A percentile compares a stretch with the other conserved stretches of the same genome.
phyloP scores from a whole-genome alignment of 2,888 invertebrate genomes.

The Bimastos eiseni region DNA sequence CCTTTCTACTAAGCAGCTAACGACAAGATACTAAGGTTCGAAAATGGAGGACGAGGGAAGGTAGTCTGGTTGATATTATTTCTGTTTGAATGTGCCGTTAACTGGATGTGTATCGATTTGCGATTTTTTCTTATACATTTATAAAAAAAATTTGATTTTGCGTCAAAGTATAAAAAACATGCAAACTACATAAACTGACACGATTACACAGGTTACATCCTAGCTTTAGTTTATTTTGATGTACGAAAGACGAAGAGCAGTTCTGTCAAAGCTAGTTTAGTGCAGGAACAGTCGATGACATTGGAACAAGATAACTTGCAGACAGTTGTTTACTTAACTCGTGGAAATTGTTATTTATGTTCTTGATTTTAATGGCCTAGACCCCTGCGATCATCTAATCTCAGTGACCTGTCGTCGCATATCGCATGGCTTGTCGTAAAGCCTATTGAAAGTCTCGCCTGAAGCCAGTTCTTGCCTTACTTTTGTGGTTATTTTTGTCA shows the following conservation, averaged over 20 bases:
- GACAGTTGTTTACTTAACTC: neutral
- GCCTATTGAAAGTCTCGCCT: neutral
- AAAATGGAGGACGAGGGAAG: constrained; percentile 7
- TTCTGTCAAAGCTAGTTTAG: neutral
- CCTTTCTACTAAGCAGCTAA: neutral
- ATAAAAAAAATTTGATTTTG: neutral
- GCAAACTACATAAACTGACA: neutral
- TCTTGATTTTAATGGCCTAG: neutral
- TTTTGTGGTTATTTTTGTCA: neutral
- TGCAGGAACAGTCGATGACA: neutral
- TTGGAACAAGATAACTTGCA: neutral
- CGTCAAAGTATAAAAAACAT: neutral
- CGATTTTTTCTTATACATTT: neutral
- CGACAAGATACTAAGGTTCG: neutral
- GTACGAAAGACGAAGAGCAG: neutral
- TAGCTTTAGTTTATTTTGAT: neutral
- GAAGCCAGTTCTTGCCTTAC: neutral
- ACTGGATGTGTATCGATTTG: neutral
- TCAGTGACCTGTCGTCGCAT: neutral
- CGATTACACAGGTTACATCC: neutral
- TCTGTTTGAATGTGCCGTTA: neutral
- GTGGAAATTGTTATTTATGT: neutral
- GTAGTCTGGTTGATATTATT: neutral
- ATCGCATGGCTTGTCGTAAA: neutral
- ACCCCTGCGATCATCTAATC: neutral